Conservation (phyloP, 2,797 vertebrate genomes). For the Myoxocephalus aenaeus region DNA sequence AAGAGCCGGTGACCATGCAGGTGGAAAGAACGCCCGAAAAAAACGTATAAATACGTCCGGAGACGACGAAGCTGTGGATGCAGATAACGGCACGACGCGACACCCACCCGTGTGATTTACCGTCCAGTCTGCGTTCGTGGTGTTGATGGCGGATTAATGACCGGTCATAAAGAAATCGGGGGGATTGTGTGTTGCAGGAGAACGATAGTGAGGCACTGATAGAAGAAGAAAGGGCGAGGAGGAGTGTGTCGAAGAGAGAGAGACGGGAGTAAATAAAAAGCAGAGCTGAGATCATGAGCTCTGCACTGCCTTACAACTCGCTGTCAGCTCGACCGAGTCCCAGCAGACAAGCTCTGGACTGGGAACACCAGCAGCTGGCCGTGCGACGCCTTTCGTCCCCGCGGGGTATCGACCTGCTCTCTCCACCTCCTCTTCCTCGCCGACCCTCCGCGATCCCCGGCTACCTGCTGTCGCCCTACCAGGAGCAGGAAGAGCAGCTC, state of each 20-base stretch:
- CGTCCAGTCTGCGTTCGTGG: slow-evolving; percentile 53
- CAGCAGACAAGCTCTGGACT: slow-evolving; percentile 70
- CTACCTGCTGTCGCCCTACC: slow-evolving; percentile 77
- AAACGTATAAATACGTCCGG: slow-evolving; percentile 70
- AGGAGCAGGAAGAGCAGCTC: slow-evolving; percentile 71
- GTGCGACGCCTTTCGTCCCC: slow-evolving; percentile 80
- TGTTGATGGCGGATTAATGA: slow-evolving; percentile 76
- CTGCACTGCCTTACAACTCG: slow-evolving; percentile 79
- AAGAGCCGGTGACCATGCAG: slow-evolving; percentile 64
- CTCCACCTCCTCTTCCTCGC: slow-evolving; percentile 73
- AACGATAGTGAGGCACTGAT: slow-evolving; percentile 46
- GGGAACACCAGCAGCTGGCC: slow-evolving; percentile 78
- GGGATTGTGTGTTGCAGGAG: slow-evolving; percentile 60
- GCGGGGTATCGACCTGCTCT: slow-evolving; percentile 65
- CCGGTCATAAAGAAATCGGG: slow-evolving; percentile 76
- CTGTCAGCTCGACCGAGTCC: slow-evolving; percentile 81
- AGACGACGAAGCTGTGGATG: slow-evolving; percentile 73
- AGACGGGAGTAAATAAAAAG: slow-evolving; percentile 76
- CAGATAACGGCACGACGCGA: slow-evolving; percentile 76
- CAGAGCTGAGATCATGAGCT: slow-evolving; percentile 77
- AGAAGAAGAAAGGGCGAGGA: slow-evolving; percentile 59
- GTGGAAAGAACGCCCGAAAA: slow-evolving; percentile 71
- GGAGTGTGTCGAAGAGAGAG: slow-evolving; percentile 60
- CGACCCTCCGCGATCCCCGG: slow-evolving; percentile 81
- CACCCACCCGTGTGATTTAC: slow-evolving; percentile 80